Base-by-base conservation (phyloP, 2,797 vertebrate species). In the Melanotaenia parkinsoni region DNA sequence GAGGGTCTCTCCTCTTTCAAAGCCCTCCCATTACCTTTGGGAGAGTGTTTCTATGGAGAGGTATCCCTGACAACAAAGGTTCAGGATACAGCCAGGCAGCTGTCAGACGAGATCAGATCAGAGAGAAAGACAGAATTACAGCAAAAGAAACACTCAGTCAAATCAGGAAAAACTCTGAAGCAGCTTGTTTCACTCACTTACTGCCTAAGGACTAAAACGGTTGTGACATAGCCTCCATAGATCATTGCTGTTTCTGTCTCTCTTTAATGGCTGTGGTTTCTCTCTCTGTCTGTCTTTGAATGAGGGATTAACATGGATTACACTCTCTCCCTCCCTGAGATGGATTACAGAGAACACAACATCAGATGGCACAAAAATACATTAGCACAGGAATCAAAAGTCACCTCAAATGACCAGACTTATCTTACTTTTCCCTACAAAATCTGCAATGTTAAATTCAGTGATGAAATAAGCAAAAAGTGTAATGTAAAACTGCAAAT, bases 271-370 rank as follows among this genome's bases (percentile, higher is more conserved):
- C 50, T 76, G 47, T 20, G 71, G 64, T 83, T 70, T 76, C 74
- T 79, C 76, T 78, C 63, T 72, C 59, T 72, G 72, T 75, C 79
- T 75, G 67, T 83, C 84, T 81, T 75, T 87, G 88, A 80, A 84
- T 84, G 83, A 80, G 74, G 90, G 93, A 94, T 95, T 94, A 93
- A 80, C 80, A 64, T 85, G 92, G 92, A 94, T 94, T 94, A 94
- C 82, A 69, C 83, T 88, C 86, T 88, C 83, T 89, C 79, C 28
- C 79, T 82, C 74, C 83, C 73, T 92, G 93, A 94, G 92, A 33
- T 94, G 93, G 93, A 95, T 95, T 94, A 94, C 85, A 86, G 85
- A 78, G 74, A 79, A 78, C 80, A 85, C 78, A 82, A 80, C 90
- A 88, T 88, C 74, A 82, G 66, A 86, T 82, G 79, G 77, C 78